Conservation (phyloP, 2,113 vertebrate species). For the Polypterus bichir region DNA sequence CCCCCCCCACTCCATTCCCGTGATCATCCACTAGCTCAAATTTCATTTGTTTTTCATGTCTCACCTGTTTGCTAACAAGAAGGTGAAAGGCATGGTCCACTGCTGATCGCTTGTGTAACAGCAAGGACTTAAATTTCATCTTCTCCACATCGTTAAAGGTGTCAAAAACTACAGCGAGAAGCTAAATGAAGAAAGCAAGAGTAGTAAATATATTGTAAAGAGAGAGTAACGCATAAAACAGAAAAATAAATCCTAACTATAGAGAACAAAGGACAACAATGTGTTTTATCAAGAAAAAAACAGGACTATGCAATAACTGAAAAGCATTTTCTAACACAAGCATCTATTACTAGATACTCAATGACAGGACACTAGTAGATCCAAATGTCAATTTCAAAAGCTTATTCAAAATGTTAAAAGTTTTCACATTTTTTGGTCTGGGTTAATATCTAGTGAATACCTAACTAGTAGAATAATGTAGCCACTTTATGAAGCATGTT, state of each 20-base stretch:
- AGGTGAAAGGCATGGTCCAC: slow-evolving; percentile 79
- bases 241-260: background rate
- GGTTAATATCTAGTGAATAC: no score
- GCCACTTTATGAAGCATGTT: no score
- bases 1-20: no score
- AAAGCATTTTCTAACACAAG: no score
- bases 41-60: background rate
- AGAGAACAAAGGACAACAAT: background rate
- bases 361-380: no score
- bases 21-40: no score
- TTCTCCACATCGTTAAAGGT: slow-evolving; percentile 94
- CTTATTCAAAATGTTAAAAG: no score
- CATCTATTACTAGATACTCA: no score
- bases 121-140: slow-evolving; percentile 90
- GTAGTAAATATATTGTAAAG: background rate
- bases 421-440: no score
- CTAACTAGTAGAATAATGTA: no score
- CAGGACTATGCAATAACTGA: no score
- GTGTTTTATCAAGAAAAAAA: background rate
- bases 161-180: slow-evolving; percentile 92
- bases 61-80: slow-evolving; percentile 74
- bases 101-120: slow-evolving; percentile 85
- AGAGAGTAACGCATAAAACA: background rate
- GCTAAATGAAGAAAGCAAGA: slow-evolving; percentile 37
- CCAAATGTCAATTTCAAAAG: no score